Evolutionary conservation across 1,140 invertebrate species (phyloP), one percentile per base, ranked within the genome.

Genomic region (Zaprionus ornatus): DNA sequence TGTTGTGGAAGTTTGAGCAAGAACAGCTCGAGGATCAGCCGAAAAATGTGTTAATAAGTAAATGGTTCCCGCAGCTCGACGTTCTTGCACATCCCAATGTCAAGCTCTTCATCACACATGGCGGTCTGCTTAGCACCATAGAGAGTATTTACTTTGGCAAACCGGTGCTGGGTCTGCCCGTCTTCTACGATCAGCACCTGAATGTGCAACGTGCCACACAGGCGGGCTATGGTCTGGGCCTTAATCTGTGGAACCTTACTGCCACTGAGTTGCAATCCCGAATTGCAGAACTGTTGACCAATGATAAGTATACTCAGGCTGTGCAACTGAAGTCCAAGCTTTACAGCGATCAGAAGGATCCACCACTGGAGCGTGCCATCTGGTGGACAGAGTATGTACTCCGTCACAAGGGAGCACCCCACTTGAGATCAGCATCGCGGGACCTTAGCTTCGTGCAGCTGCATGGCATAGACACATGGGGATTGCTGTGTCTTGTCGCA

Each of bases 371-470:
- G 19, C 95, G 94, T 0, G 95, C 95, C 1, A 93, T 96, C 1
- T 97, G 95, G 93, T 96, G 96, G 95, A 93, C 94, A 0, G 96
- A 97, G 80, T 95, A 96, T 72, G 94, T 96, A 1, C 93, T 94
- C 1, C 93, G 93, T 17, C 92, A 95, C 45, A 74, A 93, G 19
- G 93, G 93, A 3, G 92, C 92, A 1, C 52, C 57, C 1, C 82
- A 91, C 50, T 62, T 93, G 62, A 74, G 80, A 32, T 68, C 78
- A 9, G 74, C 77, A 13, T 77, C 80, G 21, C 70, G 74, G 6
- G 68, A 92, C 13, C 56, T 92, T 6, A 79, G 60, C 15, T 80
- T 90, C 5, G 5, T 77, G 42, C 93, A 95, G 75, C 93, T 94
- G 54, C 93, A 95, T 42, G 87, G 94, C 27, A 61, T 95, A 10